Evolutionary conservation across 2,797 vertebrate genomes (phyloP), one percentile per base, ranked within the genome.

Genomic region (Tamandua tetradactyla): DNA sequence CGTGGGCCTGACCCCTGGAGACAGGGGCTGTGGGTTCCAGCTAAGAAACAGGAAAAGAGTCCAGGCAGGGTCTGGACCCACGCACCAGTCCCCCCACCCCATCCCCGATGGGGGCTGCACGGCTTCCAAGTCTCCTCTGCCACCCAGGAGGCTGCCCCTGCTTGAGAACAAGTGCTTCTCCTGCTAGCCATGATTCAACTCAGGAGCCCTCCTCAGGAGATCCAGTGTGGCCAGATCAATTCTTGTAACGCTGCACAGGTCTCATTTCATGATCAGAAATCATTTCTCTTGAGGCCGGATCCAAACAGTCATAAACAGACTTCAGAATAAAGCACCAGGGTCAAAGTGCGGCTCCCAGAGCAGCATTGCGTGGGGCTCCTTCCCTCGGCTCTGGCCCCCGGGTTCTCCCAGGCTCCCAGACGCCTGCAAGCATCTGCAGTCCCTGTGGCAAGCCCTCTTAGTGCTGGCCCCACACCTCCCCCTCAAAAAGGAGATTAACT

Each of bases 261-360:
- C 30, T 64, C 37, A 68, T 72, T n/a, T 59, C 18, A 8, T 61
- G 10, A 15, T 62, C n/a, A 55, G 20, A n/a, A 55, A 32, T 5
- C 32, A n/a, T 66, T 42, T 30, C 57, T 79, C 71, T 47, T 30
- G 27, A 76, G 76, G 66, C 61, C 75, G 37, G 32, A 55, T 40
- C 32, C 72, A 59, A 40, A 47, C 12, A 76, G 27, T 13, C 12
- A 72, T 42, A 4, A 47, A 57, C 61, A 49, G 52, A 13, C 7
- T 37, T 57, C 25, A 22, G 5, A 20, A 37, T 40, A 6, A 79
- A 35, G 32, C 0, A 0, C 7, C 0, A 68, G 5, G 44, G 35
- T 57, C 37, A 23, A 74, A 75, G 37, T 57, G 35, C 42, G 30
- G 4, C n/a, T 32, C 44, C 20, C 2, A 8, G 55, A 86, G 47